These are phyloP conservation scores for Lemur catta DNA, from an alignment of 2,797 vertebrate species.

Conservation along the genomic window DNA sequence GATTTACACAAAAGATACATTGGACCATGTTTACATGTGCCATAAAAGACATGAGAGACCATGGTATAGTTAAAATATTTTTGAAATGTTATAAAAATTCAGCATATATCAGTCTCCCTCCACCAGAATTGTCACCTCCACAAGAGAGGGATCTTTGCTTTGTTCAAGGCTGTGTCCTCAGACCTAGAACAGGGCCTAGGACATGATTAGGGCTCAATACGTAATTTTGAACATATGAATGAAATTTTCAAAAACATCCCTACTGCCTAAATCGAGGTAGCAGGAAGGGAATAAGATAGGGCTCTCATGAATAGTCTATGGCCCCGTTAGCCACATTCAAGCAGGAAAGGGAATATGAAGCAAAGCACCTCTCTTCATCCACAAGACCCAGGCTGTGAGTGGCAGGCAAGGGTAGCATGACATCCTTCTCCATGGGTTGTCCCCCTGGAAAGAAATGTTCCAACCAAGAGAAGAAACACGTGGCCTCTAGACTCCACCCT, in stretches of 20 bases:
- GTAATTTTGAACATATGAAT: background rate
- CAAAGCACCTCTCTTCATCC: background rate
- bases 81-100: conserved; percentile 19
- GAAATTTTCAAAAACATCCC: background rate
- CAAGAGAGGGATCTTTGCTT: background rate
- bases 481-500: background rate
- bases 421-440: background rate
- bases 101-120: background rate
- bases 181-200: background rate
- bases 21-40: background rate
- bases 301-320: background rate
- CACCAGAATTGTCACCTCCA: background rate
- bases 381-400: background rate
- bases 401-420: background rate
- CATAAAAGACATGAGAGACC: background rate
- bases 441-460: background rate
- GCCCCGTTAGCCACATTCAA: background rate
- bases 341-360: background rate
- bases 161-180: background rate
- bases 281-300: background rate
- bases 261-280: background rate
- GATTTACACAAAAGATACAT: background rate
- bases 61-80: background rate
- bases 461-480: background rate
- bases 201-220: background rate